Base-by-base conservation (phyloP, 2,113 vertebrate species). In the Rhabdomys dilectus region DNA sequence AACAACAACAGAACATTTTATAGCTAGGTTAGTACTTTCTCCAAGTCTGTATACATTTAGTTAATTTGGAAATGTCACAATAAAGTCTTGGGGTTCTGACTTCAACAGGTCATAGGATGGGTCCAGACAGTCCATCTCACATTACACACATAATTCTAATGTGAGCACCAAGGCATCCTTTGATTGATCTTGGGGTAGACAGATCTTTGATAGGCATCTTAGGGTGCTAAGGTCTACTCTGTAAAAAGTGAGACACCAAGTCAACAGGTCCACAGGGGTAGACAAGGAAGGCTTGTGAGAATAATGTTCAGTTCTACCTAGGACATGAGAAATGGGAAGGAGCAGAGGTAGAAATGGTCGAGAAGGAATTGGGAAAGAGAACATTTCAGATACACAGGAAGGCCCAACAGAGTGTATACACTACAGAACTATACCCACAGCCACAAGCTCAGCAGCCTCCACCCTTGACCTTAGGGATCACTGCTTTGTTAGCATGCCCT, bases 31-130 rank as follows among this genome's bases (percentile, higher is more conserved):
- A 64, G 21, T 76, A 62, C 34, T 66, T 92, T 93, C 70, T 96
- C 64, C 51, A 96, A 95, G 85, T 95, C 16, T 36, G 24, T 29
- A 36, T 86, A 60, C 51, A 91, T 45, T 36, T 45, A 93, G 58
- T 62, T 87, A 80, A 82, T 70, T 29, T 70, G 68, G 11, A 84
- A 94, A 91, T 45, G n/a, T 21, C 56, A 13, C 91, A 75, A 70
- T 78, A 96, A 58, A 97, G 39, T n/a, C 3, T 36, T 34, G 73
- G 86, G 58, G 62, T 80, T 39, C 87, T 94, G 36, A 84, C 39
- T 96, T 64, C 78, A 66, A 53, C 11, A 53, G 76, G 62, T 80
- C 48, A 68, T 29, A 16, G n/a, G n/a, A 93, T 94, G 68, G 17
- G n/a, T 60, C 58, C 17, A 72, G 48, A 13, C 21, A 48, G 34